Percentiles rank a stretch among this genome's conserved stretches.
Conservation (phyloP, 2,888 invertebrate species). For the Baronia brevicornis region DNA sequence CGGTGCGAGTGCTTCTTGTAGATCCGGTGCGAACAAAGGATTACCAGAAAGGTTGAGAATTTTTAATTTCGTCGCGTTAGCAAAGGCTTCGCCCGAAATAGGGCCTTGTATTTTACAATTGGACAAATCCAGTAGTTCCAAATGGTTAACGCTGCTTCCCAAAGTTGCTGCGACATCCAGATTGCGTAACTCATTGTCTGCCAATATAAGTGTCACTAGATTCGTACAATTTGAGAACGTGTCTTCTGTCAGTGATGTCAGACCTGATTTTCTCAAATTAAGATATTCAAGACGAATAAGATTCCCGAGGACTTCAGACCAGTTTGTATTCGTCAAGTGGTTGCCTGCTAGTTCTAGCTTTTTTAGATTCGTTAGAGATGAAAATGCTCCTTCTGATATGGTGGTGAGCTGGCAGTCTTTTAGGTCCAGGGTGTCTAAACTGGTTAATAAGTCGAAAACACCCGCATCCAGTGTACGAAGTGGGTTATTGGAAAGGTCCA, state of each 20-base stretch:
- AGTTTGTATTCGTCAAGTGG: constrained; percentile 70
- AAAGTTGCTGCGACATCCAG: constrained; percentile 79
- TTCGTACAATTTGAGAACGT: constrained; percentile 80
- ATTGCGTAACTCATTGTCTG: constrained; percentile 79
- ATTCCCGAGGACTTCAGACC: constrained; percentile 77
- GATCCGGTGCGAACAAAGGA: constrained; percentile 79
- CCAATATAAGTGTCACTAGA: constrained; percentile 77
- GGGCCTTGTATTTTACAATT: constrained; percentile 80
- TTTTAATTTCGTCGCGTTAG: constrained; percentile 79
- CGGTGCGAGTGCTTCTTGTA: constrained; percentile 79
- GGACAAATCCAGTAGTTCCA: constrained; percentile 80
- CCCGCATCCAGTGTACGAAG: constrained; percentile 72
- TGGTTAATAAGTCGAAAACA: constrained; percentile 78
- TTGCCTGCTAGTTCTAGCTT: constrained; percentile 79
- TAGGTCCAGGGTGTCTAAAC: constrained; percentile 79
- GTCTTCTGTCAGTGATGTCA: constrained; percentile 77
- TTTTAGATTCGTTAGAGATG: constrained; percentile 76
- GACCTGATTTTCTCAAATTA: constrained; percentile 76
- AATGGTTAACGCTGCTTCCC: constrained; percentile 78
- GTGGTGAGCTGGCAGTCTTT: constrained; percentile 78
- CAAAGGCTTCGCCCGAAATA: constrained; percentile 80
- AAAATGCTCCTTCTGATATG: constrained; percentile 74
- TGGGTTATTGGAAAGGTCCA: constrained; percentile 83
- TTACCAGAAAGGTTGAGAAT: constrained; percentile 80
- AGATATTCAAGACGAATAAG: constrained; percentile 78